Conservation (phyloP, 2,888 invertebrate species). For the Andrena haemorrhoa region DNA sequence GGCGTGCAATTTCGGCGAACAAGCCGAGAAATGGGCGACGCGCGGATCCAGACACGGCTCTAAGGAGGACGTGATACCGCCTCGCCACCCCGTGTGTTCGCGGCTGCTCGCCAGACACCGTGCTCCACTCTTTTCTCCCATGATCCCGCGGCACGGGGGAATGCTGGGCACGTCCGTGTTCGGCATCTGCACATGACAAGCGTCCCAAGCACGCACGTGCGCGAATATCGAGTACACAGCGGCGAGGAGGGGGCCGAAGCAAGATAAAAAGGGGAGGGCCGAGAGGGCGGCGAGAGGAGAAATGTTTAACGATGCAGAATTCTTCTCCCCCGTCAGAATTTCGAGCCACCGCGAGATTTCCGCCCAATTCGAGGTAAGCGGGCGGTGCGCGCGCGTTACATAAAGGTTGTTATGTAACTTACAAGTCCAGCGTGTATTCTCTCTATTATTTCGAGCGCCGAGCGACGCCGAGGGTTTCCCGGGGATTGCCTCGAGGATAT, state of each 20-base stretch:
- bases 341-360: not conserved
- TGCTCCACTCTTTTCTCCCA: conserved; percentile 27
- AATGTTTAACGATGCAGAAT: not conserved
- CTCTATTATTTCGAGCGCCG: not conserved
- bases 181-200: conserved; percentile 56
- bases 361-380: not conserved
- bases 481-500: not conserved
- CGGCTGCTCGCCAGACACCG: conserved; percentile 35
- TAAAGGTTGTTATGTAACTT: not conserved
- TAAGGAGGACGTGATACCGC: conserved; percentile 17
- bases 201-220: conserved; percentile 36
- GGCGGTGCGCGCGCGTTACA: not conserved
- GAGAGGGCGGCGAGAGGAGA: not conserved
- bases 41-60: conserved; percentile 21
- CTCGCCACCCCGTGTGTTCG: conserved; percentile 14
- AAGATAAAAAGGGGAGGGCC: not conserved
- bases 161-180: conserved; percentile 53
- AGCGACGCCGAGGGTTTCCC: not conserved
- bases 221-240: conserved; percentile 32
- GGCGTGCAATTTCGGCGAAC: conserved; percentile 55
- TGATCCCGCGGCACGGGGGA: conserved; percentile 25
- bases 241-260: not conserved
- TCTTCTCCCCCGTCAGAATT: not conserved
- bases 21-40: conserved; percentile 43
- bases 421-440: not conserved